A percentile compares a stretch with the other conserved stretches of the same genome.
Conservation (phyloP, 2,888 invertebrate species). For the Himalopsyche anomala region DNA sequence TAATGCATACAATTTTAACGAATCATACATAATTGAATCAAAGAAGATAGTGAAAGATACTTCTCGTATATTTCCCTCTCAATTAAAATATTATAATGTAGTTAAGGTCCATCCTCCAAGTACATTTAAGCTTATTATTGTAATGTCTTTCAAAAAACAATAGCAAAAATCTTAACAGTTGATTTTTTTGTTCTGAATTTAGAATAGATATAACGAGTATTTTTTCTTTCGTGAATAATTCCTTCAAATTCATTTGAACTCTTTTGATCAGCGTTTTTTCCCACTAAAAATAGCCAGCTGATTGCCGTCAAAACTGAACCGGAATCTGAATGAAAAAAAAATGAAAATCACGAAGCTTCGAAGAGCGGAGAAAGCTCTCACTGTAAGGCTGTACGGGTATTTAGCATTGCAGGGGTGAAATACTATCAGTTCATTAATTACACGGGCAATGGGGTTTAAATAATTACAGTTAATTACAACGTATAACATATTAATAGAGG, state of each 20-base stretch:
- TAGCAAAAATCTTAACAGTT: no score
- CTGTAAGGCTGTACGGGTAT: slow-evolving; percentile 10
- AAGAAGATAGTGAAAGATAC: no score
- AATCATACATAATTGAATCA: no score
- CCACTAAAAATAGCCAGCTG: background rate
- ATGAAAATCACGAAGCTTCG: slow-evolving; percentile 8
- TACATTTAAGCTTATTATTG: no score
- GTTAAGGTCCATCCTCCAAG: no score
- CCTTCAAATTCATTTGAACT: background rate
- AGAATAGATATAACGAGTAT: no score
- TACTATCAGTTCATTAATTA: background rate
- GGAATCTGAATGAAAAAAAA: slow-evolving; percentile 2
- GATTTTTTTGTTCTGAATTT: no score
- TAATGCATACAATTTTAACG: no score
- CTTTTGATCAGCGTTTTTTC: background rate
- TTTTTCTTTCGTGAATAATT: background rate
- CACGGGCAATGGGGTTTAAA: background rate
- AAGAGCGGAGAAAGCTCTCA: background rate
- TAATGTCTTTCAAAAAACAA: no score
- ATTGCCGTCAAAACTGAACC: slow-evolving; percentile 2
- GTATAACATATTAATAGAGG: background rate
- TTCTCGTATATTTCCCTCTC: no score
- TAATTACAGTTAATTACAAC: background rate
- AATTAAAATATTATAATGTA: no score
- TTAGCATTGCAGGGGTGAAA: slow-evolving; percentile 12